Base-by-base conservation (phyloP, 1,140 invertebrate genomes). In the Arion vulgaris region DNA sequence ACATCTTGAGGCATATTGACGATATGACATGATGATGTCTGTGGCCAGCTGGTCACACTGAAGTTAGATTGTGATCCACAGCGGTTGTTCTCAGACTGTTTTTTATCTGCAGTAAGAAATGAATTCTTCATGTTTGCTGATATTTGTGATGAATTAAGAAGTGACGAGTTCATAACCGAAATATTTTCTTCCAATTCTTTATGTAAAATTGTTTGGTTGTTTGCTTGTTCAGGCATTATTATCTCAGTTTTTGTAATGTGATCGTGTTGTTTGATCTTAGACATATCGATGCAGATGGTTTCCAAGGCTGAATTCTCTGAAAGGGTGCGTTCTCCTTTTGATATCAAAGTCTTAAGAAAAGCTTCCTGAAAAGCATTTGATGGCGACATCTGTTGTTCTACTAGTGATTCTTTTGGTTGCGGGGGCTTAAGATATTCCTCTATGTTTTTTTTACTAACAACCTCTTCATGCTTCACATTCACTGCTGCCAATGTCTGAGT, bases 401-500 rank as follows among this genome's bases (percentile, higher is more conserved):
- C 13, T 72, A 15, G 0, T 13, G 17, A 36, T 73, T 49, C 38
- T 68, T 19, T 45, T 11, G 66, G 41, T 51, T 73, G 38, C 2
- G 69, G 68, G 2, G 32, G 36, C 34, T 73, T 73, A 17, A 81
- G 68, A 53, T 81, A 72, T 36, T 49, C 41, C 5, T 80, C 77
- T 38, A 72, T 81, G 1, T 39, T 53, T 72, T 80, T 39, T 45
- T 39, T 45, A 15, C 36, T 45, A 23, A n/a, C 23, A 28, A 28
- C 41, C n/a, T n/a, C n/a, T n/a, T n/a, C n/a, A 62, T 15, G 4
- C 13, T 66, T 66, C 28, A 28, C 28, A 34, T 66, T 28, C 28
- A 32, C n/a, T 32, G n/a, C 62, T 66, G n/a, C n/a, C 28, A 66
- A 32, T 66, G n/a, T 66, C 19, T 66, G n/a, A 28, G 62, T 32